phyloP scores from a whole-genome alignment of 2,888 invertebrate genomes.

The Amblyteles armatorius region DNA sequence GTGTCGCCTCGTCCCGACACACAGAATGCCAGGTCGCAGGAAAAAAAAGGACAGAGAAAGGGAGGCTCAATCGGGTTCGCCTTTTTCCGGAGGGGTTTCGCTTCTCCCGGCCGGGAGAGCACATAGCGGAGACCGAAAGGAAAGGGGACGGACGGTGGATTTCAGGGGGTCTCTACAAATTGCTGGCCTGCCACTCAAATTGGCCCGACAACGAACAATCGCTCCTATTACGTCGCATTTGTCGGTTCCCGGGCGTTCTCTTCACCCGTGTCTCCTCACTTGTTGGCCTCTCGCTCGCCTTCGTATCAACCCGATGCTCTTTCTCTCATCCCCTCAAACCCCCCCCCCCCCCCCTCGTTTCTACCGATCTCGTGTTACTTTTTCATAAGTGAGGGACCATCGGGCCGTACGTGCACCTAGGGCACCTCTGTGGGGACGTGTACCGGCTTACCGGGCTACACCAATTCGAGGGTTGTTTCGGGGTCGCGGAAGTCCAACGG shows the following conservation, averaged over 20 bases:
- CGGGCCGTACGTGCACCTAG: conserved; percentile 21
- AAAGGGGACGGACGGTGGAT: conserved; percentile 61
- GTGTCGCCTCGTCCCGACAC: conserved; percentile 70
- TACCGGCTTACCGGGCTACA: conserved; percentile 43
- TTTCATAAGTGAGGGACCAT: conserved; percentile 61
- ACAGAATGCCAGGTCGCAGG: conserved; percentile 17
- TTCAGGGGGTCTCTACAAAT: conserved; percentile 76
- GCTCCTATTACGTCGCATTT: conserved; percentile 83
- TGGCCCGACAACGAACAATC: conserved; percentile 84
- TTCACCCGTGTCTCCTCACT: conserved; percentile 67
- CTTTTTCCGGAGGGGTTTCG: conserved; percentile 76
- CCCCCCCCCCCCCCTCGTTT: conserved; percentile 20
- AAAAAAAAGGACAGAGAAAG: conserved; percentile 66
- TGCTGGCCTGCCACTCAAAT: conserved; percentile 83
- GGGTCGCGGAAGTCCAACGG: conserved; percentile 61
- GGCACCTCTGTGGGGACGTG: conserved; percentile 12
- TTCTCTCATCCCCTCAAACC: conserved; percentile 47
- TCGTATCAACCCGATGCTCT: conserved; percentile 27
- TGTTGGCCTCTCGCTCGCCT: conserved; percentile 66
- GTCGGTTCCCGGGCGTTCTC: conserved; percentile 75
- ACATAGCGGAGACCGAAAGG: conserved; percentile 54
- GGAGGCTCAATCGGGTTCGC: conserved; percentile 71
- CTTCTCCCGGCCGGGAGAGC: conserved; percentile 52
- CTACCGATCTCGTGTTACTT: conserved; percentile 68
- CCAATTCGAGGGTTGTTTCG: conserved; percentile 61